phyloP scores from a whole-genome alignment of 2,113 vertebrate genomes.

The Clarias batrachus region DNA sequence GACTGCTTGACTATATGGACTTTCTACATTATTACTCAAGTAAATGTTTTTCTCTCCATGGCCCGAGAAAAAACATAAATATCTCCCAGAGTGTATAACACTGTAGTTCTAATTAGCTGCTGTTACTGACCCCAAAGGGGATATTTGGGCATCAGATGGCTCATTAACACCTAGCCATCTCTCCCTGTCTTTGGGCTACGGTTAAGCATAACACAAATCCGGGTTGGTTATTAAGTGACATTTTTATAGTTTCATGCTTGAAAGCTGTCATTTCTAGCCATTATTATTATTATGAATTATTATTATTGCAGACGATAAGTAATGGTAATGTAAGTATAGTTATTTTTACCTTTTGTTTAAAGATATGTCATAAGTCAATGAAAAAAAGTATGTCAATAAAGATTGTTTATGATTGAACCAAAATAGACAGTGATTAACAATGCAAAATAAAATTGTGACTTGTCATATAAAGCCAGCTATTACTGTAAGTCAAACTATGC shows the following conservation, averaged over 20 bases:
- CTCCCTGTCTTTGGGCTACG: not conserved
- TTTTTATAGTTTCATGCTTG: not conserved
- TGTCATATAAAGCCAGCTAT: too few relatives aligned
- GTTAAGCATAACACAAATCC: not conserved
- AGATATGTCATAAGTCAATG: too few relatives aligned
- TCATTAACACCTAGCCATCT: constrained; percentile 19
- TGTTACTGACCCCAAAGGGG: not conserved
- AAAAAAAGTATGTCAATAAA: too few relatives aligned
- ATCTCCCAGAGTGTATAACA: not conserved
- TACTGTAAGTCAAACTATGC: too few relatives aligned
- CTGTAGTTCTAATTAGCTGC: constrained; percentile 14
- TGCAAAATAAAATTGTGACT: too few relatives aligned
- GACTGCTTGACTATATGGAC: not conserved
- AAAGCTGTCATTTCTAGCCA: not conserved
- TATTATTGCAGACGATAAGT: too few relatives aligned
- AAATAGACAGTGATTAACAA: too few relatives aligned
- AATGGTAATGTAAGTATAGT: too few relatives aligned
- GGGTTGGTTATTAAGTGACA: not conserved
- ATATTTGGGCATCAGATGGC: constrained; percentile 15
- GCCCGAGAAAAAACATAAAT: not conserved
- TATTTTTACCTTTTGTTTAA: too few relatives aligned
- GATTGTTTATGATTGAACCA: too few relatives aligned
- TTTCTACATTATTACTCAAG: not conserved
- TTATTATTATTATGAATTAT: too few relatives aligned
- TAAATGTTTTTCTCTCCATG: not conserved